Conservation (phyloP, 2,888 invertebrate species). For the Drosophila dives region DNA sequence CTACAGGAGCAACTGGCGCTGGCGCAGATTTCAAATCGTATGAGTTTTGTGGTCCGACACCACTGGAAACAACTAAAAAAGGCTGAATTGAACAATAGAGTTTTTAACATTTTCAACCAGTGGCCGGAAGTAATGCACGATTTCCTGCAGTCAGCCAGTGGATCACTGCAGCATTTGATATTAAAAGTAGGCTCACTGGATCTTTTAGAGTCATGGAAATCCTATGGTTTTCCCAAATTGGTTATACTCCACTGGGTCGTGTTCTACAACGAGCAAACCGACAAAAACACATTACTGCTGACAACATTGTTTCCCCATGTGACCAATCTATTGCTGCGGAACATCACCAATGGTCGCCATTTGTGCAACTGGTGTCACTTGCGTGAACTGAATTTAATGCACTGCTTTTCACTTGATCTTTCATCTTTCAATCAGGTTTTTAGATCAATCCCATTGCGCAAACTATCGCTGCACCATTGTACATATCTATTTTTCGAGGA, state of each 20-base stretch:
- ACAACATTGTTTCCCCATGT: slow-evolving; percentile 56
- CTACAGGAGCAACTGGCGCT: slow-evolving; percentile 51
- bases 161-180: slow-evolving; percentile 34
- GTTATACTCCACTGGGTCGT: slow-evolving; percentile 21
- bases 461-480: slow-evolving; percentile 49
- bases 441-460: slow-evolving; percentile 38
- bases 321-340: slow-evolving; percentile 31
- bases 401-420: slow-evolving; percentile 33
- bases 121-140: slow-evolving; percentile 33
- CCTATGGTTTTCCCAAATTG: slow-evolving; percentile 50
- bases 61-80: slow-evolving; percentile 45
- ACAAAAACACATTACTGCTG: slow-evolving; percentile 37
- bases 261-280: slow-evolving; percentile 5
- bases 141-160: slow-evolving; percentile 36
- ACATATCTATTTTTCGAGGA: no score
- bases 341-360: slow-evolving; percentile 40
- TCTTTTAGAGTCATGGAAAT: slow-evolving; percentile 20
- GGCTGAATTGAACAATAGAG: background rate
- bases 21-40: slow-evolving; percentile 19
- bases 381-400: slow-evolving; percentile 45
- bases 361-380: slow-evolving; percentile 44
- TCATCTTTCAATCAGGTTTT: slow-evolving; percentile 30
- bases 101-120: slow-evolving; percentile 18
- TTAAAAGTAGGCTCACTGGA: background rate
- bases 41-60: slow-evolving; percentile 33